These are phyloP conservation scores for Nematostella vectensis DNA, from an alignment of 92 coral and sea anemone species.

Conservation along the genomic window DNA sequence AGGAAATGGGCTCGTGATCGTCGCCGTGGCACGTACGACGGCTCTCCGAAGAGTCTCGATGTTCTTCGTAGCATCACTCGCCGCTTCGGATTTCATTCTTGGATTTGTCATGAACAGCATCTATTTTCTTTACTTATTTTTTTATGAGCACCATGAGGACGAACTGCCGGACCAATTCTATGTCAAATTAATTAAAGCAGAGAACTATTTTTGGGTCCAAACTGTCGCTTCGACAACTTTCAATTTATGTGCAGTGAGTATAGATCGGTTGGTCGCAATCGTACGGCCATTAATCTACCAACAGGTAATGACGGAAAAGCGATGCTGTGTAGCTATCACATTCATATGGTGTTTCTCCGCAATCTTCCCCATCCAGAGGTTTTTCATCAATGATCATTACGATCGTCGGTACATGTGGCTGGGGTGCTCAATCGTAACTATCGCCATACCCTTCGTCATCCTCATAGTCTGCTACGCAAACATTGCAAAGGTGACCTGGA, in stretches of 20 bases:
- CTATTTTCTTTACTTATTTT: slow-evolving; percentile 13
- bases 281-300: slow-evolving; percentile 31
- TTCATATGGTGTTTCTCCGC: slow-evolving; percentile 35
- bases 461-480: slow-evolving; percentile 24
- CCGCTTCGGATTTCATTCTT: slow-evolving; percentile 37
- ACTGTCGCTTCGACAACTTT: slow-evolving; percentile 48
- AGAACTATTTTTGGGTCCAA: slow-evolving; percentile 46
- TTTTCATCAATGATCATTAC: slow-evolving; percentile 12
- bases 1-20: slow-evolving; percentile 32
- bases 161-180: slow-evolving; percentile 7
- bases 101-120: slow-evolving; percentile 35
- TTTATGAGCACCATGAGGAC: neutral
- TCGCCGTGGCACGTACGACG: slow-evolving; percentile 23
- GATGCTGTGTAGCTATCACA: slow-evolving; percentile 18
- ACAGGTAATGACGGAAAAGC: slow-evolving; percentile 32
- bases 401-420: slow-evolving; percentile 39
- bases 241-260: slow-evolving; percentile 40
- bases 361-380: slow-evolving; percentile 17
- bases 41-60: slow-evolving; percentile 15
- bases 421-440: slow-evolving; percentile 30
- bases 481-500: slow-evolving; percentile 21
- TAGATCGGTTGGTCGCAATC: slow-evolving; percentile 45
- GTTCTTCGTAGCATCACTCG: slow-evolving; percentile 30
- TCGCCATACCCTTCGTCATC: slow-evolving; percentile 33
- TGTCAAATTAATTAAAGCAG: slow-evolving; percentile 11